Conservation (phyloP, 2,888 invertebrate genomes). For the Arrhopalites spinosus region DNA sequence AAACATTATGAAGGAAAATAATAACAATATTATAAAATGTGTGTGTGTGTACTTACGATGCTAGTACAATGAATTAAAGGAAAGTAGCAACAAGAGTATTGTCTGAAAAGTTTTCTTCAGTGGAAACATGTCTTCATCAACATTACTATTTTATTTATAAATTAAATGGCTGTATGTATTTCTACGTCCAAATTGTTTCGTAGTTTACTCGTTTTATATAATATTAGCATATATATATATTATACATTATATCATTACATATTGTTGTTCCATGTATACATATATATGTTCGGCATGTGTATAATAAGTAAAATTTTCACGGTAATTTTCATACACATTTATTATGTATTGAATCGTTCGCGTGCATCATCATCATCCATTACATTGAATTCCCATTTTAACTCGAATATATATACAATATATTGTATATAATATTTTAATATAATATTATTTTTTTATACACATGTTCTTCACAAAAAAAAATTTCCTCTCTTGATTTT, state of each 20-base stretch:
- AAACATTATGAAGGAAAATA: too few relatives aligned
- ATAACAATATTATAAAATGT: neutral
- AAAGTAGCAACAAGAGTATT: neutral
- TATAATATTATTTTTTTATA: neutral
- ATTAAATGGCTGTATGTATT: slow-evolving; percentile 2
- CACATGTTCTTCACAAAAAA: neutral
- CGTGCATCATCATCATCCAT: too few relatives aligned
- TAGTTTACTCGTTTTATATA: neutral
- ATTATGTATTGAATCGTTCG: neutral
- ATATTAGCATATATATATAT: too few relatives aligned
- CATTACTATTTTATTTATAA: neutral
- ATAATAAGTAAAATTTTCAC: neutral
- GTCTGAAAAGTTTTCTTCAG: neutral
- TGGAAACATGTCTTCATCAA: neutral
- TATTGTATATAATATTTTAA: neutral
- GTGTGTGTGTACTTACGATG: neutral
- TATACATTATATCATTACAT: too few relatives aligned
- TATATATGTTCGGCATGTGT: neutral
- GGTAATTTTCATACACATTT: neutral
- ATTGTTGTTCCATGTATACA: too few relatives aligned
- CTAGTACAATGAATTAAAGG: too few relatives aligned
- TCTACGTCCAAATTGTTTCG: neutral
- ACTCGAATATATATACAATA: neutral
- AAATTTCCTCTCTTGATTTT: neutral
- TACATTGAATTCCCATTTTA: too few relatives aligned